Evolutionary conservation across 2,113 vertebrate genomes (phyloP).

Genomic region (Urocitellus parryii): DNA sequence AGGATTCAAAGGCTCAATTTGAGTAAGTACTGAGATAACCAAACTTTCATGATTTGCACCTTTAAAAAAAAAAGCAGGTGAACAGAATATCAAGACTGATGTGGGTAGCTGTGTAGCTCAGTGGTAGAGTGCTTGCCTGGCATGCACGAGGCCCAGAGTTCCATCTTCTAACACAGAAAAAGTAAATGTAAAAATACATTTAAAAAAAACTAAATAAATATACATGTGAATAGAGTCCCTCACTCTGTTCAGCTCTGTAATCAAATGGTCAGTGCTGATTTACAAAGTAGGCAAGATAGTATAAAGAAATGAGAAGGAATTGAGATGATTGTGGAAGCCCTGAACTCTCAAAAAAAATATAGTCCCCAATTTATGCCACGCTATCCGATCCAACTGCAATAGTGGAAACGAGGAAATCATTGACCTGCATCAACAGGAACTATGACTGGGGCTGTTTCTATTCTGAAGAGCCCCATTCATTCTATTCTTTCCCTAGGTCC

Average conservation of each 20-base stretch:
- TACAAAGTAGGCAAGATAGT: not conserved
- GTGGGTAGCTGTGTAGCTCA: not conserved
- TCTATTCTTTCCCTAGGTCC: not conserved
- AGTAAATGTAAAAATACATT: not conserved
- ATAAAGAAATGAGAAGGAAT: not conserved
- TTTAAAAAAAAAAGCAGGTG: not conserved
- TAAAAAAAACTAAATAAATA: not conserved
- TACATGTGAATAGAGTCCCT: not conserved
- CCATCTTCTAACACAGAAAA: not conserved
- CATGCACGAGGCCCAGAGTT: not conserved
- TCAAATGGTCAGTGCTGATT: not conserved
- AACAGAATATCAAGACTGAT: not conserved
- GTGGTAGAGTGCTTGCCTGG: not conserved
- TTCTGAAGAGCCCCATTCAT: not conserved
- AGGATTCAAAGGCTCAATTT: not conserved
- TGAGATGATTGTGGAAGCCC: constrained; percentile 8
- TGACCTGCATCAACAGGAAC: not conserved
- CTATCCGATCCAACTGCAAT: not conserved
- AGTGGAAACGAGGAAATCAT: not conserved
- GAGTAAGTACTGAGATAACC: not conserved
- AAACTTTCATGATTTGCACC: not conserved
- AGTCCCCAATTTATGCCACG: not conserved
- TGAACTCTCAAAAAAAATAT: not conserved
- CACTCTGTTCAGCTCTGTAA: not conserved
- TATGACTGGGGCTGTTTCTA: not conserved